A percentile compares a stretch with the other conserved stretches of the same genome.
phyloP scores from a whole-genome alignment of 2,888 invertebrate species.

The Tridacna gigas region DNA sequence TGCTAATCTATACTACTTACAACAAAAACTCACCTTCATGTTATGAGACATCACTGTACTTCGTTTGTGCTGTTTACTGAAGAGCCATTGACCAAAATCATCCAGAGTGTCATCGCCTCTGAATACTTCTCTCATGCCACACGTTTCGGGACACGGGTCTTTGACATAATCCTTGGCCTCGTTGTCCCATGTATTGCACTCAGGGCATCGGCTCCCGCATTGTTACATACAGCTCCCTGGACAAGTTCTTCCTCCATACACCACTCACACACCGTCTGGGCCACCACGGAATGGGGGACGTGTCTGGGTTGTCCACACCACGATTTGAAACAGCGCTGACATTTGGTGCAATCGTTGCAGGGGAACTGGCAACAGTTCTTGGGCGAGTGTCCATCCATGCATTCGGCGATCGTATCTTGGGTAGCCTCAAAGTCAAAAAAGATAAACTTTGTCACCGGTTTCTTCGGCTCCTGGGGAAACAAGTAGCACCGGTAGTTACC shows the following conservation, averaged over 20 bases:
- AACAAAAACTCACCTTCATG: conserved; percentile 30
- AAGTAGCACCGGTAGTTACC: too few species aligned
- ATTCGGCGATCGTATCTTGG: conserved; percentile 19
- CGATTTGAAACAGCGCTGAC: conserved; percentile 25
- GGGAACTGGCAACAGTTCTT: too few species aligned
- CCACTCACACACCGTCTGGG: conserved; percentile 32
- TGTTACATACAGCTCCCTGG: conserved; percentile 1
- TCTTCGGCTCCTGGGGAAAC: conserved; percentile 15
- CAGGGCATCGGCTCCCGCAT: conserved; percentile 30
- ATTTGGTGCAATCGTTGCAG: not conserved
- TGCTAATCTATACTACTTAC: too few species aligned
- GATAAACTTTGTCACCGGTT: conserved; percentile 1
- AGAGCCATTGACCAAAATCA: conserved; percentile 50
- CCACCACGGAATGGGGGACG: conserved; percentile 22
- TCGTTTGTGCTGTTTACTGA: conserved; percentile 42
- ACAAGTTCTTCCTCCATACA: conserved; percentile 26
- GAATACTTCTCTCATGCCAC: conserved; percentile 50
- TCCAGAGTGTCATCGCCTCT: conserved; percentile 41
- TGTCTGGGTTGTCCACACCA: not conserved
- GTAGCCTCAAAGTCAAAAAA: conserved; percentile 25
- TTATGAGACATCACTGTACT: conserved; percentile 54
- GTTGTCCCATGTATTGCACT: conserved; percentile 31
- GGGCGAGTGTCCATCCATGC: conserved; percentile 11
- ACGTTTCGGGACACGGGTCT: conserved; percentile 39
- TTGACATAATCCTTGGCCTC: not conserved